phyloP scores from a whole-genome alignment of 2,113 vertebrate genomes.

The Gadus chalcogrammus region DNA sequence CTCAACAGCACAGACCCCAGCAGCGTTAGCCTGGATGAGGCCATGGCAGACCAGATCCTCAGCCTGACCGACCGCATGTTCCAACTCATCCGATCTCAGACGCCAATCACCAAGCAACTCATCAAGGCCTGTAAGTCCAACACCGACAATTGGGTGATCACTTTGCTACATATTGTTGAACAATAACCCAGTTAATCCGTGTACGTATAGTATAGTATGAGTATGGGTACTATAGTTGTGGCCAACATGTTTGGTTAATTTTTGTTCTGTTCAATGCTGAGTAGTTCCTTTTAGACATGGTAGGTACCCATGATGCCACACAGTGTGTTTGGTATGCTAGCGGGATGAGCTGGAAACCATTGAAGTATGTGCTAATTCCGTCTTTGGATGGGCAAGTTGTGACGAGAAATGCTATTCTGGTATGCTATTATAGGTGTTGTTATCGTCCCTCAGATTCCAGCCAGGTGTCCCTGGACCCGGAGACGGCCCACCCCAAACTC shows the following conservation, averaged over 20 bases:
- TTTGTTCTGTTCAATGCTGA: too few relatives aligned
- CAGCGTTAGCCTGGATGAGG: slow-evolving; percentile 65
- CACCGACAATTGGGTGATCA: neutral
- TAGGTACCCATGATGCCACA: too few relatives aligned
- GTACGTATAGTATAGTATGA: neutral
- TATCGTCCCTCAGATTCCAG: slow-evolving; percentile 63
- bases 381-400: too few relatives aligned
- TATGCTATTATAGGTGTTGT: neutral
- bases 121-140: slow-evolving; percentile 68
- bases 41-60: slow-evolving; percentile 71
- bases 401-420: too few relatives aligned
- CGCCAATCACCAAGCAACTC: slow-evolving; percentile 70
- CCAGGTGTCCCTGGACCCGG: slow-evolving; percentile 65
- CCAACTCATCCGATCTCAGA: slow-evolving; percentile 68
- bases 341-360: too few relatives aligned
- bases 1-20: slow-evolving; percentile 62
- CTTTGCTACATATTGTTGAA: neutral
- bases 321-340: too few relatives aligned
- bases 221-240: neutral
- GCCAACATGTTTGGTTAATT: too few relatives aligned
- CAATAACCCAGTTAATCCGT: neutral
- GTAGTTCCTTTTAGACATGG: too few relatives aligned
- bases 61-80: slow-evolving; percentile 67
- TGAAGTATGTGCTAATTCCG: neutral
- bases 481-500: slow-evolving; percentile 75